phyloP scores from a whole-genome alignment of 2,113 vertebrate species.

The Oncorhynchus mykiss region DNA sequence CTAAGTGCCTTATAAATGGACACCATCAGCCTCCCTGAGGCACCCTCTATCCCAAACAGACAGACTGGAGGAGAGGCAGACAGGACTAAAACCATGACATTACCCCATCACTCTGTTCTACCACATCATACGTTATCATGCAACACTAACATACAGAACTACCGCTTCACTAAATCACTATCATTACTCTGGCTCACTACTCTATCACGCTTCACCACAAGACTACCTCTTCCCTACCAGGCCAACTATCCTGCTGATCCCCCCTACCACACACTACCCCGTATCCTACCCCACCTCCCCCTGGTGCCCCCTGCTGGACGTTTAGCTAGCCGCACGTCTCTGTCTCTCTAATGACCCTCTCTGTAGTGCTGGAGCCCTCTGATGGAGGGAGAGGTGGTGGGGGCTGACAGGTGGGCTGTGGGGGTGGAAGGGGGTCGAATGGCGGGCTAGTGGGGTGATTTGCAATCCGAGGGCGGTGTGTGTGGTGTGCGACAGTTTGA shows the following conservation, averaged over 20 bases:
- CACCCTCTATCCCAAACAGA: not conserved
- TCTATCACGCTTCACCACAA: no score
- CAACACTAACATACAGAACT: no score
- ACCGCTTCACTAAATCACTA: no score
- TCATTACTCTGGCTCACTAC: not conserved
- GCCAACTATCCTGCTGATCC: no score
- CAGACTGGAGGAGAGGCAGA: not conserved
- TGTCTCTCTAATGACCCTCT: slow-evolving; percentile 13
- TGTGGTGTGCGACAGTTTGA: slow-evolving; percentile 8
- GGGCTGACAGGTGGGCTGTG: not conserved
- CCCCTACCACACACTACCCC: no score
- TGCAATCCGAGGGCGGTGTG: slow-evolving; percentile 38
- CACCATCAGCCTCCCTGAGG: not conserved
- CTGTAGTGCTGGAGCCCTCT: not conserved
- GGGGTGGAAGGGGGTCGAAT: slow-evolving; percentile 1
- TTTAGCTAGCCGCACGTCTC: no score
- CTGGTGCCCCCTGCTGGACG: no score
- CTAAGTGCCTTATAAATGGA: not conserved
- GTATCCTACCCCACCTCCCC: no score
- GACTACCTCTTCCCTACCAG: no score
- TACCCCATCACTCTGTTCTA: not conserved
- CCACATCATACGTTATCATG: no score
- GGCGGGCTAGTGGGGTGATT: slow-evolving; percentile 32
- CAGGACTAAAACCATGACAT: not conserved
- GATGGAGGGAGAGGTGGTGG: not conserved